These are phyloP conservation scores for Agrotis exclamationis DNA, from an alignment of 2,888 invertebrate species.

Conservation along the genomic window DNA sequence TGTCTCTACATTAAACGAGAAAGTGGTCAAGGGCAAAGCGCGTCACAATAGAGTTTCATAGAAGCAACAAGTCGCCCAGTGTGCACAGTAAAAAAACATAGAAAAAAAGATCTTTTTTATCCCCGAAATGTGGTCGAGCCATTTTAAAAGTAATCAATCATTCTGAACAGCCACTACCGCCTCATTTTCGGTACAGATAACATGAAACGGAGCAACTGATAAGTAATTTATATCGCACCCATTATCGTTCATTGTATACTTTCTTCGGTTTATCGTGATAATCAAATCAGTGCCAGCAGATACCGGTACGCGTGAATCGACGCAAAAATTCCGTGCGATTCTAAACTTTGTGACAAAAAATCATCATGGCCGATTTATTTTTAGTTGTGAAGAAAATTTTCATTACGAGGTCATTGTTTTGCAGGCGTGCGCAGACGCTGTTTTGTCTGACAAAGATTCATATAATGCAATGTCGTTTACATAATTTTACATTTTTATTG, in stretches of 20 bases:
- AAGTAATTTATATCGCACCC: slow-evolving; percentile 74
- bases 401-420: slow-evolving; percentile 74
- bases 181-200: slow-evolving; percentile 81
- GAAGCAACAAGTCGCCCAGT: slow-evolving; percentile 46
- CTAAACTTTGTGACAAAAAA: slow-evolving; percentile 51
- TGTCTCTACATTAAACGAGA: slow-evolving; percentile 24
- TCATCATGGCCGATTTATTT: slow-evolving; percentile 67
- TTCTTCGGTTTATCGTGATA: slow-evolving; percentile 79
- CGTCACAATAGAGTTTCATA: slow-evolving; percentile 17
- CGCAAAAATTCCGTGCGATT: slow-evolving; percentile 61
- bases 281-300: slow-evolving; percentile 81
- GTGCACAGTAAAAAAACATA: slow-evolving; percentile 23
- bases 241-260: slow-evolving; percentile 84
- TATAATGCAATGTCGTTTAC: slow-evolving; percentile 58
- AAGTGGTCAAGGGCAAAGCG: slow-evolving; percentile 48
- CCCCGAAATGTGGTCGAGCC: slow-evolving; percentile 33
- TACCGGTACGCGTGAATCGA: slow-evolving; percentile 56
- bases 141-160: slow-evolving; percentile 53
- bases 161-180: slow-evolving; percentile 69
- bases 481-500: slow-evolving; percentile 64
- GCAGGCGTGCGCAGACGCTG: slow-evolving; percentile 56
- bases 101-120: slow-evolving; percentile 30
- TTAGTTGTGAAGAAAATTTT: slow-evolving; percentile 73
- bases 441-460: slow-evolving; percentile 56
- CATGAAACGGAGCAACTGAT: slow-evolving; percentile 78